Evolutionary conservation across 2,113 vertebrate species (phyloP), one percentile per base, ranked within the genome.

Genomic region (Crypturellus undulatus): DNA sequence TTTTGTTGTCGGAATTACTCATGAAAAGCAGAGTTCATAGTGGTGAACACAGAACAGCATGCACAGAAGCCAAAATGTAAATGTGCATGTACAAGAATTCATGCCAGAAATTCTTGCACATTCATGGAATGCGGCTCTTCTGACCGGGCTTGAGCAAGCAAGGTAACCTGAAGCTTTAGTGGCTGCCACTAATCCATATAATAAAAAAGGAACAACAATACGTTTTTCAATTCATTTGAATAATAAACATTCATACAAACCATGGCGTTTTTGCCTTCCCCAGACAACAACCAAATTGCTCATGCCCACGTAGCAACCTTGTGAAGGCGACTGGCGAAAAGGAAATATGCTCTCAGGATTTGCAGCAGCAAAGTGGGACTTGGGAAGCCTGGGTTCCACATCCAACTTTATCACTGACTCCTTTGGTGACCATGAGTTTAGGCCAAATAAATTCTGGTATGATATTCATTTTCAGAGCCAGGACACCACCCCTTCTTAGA

Each of bases 31-130:
- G 85, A 90, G 77, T 84, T 96, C 77, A 52, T 84, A 92, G 85
- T 18, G 58, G 56, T 34, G 65, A 93, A 72, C 0, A 3, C 88
- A 90, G 38, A 81, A 83, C 47, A 87, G 69, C 82, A 81, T 11
- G 51, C 82, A 58, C 56, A 89, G 89, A 84, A 93, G 89, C 79
- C 94, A 93, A 94, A 93, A 93, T 85, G 87, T 79, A 94, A 94
- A 94, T 95, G 77, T 92, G 79, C 92, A 92, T 90, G 90, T 88
- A 75, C 62, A 92, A 92, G 70, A 94, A 87, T 59, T 88, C 87
- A 64, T 90, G 84, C 75, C 87, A 96, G 87, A 91, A 96, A 94
- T 94, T 93, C 93, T 89, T 95, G 93, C 87, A 95, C 81, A 5
- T 95, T 79, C 40, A 15, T 80, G 82, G 72, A 93, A 95, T 94